Conservation (phyloP, 1,140 invertebrate genomes). For the Laodelphax striatellus region DNA sequence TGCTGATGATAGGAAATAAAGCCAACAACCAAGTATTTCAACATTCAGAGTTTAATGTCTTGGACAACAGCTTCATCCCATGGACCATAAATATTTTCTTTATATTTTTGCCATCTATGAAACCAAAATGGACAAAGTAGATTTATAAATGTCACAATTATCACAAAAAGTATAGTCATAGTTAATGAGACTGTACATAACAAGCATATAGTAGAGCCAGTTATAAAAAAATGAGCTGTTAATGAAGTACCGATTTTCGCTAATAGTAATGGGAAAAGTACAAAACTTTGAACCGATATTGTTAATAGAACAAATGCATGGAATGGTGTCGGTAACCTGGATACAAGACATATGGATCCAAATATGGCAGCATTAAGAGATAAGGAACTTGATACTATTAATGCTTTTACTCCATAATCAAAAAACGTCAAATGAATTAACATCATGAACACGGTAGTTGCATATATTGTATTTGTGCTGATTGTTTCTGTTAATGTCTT, state of each 20-base stretch:
- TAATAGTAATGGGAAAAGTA: constrained; percentile 72
- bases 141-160: constrained; percentile 49
- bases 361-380: constrained; percentile 86
- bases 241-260: constrained; percentile 38
- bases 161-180: constrained; percentile 43
- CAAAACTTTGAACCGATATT: constrained; percentile 76
- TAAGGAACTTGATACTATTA: constrained; percentile 69
- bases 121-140: constrained; percentile 69
- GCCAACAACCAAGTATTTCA: too few relatives aligned
- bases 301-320: constrained; percentile 82
- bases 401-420: constrained; percentile 76
- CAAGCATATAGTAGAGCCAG: constrained; percentile 37
- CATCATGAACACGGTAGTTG: constrained; percentile 78
- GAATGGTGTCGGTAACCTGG: constrained; percentile 66
- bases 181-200: constrained; percentile 43
- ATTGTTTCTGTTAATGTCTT: constrained; percentile 91
- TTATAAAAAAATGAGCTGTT: constrained; percentile 27
- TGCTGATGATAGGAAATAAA: too few relatives aligned
- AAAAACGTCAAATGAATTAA: constrained; percentile 79
- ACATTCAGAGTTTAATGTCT: not conserved
- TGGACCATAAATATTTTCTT: constrained; percentile 90
- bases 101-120: constrained; percentile 67
- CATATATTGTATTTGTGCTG: constrained; percentile 94
- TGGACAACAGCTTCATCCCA: constrained; percentile 83
- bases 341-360: constrained; percentile 86